Evolutionary conservation across 2,113 vertebrate species (phyloP).

Genomic region (Gopherus evgoodei): DNA sequence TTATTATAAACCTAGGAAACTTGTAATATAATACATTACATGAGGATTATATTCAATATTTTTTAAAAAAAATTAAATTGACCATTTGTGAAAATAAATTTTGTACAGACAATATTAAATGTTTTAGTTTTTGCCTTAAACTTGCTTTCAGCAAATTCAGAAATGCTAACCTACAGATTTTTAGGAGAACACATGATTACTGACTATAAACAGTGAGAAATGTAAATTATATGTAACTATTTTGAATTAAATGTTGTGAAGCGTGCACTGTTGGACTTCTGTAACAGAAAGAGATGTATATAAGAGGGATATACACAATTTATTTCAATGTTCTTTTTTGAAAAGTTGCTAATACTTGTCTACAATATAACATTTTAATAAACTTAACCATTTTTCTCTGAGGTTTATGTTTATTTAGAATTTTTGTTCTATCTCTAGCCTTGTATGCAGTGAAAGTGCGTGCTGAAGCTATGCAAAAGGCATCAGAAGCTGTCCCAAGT

Average conservation of each 20-base stretch:
- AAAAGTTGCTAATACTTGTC: neutral
- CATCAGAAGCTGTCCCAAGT: slow-evolving; percentile 85
- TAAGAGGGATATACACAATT: neutral
- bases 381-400: neutral
- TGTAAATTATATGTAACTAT: neutral
- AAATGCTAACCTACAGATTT: neutral
- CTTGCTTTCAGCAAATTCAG: neutral
- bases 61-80: neutral
- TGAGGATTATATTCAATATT: neutral
- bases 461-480: slow-evolving; percentile 94
- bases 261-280: neutral
- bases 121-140: neutral
- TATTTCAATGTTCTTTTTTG: neutral
- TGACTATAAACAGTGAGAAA: neutral
- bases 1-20: neutral
- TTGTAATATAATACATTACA: neutral
- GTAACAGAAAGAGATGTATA: neutral
- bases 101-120: neutral
- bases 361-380: neutral
- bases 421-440: slow-evolving; percentile 74
- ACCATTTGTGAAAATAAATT: neutral
- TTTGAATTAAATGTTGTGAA: neutral
- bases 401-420: neutral
- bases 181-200: neutral
- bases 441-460: slow-evolving; percentile 92